phyloP scores from a whole-genome alignment of 2,113 vertebrate genomes.

The Burhinus oedicnemus region DNA sequence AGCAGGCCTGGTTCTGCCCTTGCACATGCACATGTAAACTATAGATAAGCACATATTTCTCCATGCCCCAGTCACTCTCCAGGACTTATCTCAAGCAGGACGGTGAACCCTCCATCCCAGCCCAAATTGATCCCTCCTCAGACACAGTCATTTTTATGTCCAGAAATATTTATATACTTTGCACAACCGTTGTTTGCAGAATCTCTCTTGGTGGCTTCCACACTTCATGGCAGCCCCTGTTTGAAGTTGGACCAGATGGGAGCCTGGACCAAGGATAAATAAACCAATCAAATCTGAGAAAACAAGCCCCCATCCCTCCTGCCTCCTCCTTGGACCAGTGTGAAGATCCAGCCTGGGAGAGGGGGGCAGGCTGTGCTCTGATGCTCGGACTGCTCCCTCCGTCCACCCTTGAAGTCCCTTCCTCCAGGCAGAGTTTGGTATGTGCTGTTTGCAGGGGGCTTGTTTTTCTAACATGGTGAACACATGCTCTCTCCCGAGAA shows the following conservation, averaged over 20 bases:
- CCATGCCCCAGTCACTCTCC: neutral
- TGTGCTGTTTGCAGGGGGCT: constrained; percentile 68
- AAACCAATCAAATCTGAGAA: constrained; percentile 89
- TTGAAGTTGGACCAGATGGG: constrained; percentile 80
- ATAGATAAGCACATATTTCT: constrained; percentile 2
- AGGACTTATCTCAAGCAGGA: constrained; percentile 39
- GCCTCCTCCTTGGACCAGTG: constrained; percentile 61
- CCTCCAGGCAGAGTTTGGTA: constrained; percentile 60
- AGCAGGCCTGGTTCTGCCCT: constrained; percentile 47
- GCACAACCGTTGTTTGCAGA: constrained; percentile 55
- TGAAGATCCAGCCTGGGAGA: constrained; percentile 18
- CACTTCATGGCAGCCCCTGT: constrained; percentile 44
- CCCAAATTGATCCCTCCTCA: neutral
- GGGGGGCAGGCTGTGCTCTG: constrained; percentile 52
- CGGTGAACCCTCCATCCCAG: neutral
- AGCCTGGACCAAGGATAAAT: constrained; percentile 83
- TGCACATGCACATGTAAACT: constrained; percentile 23
- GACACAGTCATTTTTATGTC: constrained; percentile 53
- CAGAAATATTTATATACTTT: constrained; percentile 71
- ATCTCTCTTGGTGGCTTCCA: constrained; percentile 70
- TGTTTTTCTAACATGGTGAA: constrained; percentile 93
- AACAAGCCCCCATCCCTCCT: constrained; percentile 79
- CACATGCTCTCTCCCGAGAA: constrained; percentile 88
- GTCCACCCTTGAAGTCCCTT: constrained; percentile 65
- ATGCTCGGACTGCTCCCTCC: constrained; percentile 52